A percentile compares a stretch with the other conserved stretches of the same genome.
phyloP scores from a whole-genome alignment of 2,797 vertebrate species.

The Notamacropus eugenii region DNA sequence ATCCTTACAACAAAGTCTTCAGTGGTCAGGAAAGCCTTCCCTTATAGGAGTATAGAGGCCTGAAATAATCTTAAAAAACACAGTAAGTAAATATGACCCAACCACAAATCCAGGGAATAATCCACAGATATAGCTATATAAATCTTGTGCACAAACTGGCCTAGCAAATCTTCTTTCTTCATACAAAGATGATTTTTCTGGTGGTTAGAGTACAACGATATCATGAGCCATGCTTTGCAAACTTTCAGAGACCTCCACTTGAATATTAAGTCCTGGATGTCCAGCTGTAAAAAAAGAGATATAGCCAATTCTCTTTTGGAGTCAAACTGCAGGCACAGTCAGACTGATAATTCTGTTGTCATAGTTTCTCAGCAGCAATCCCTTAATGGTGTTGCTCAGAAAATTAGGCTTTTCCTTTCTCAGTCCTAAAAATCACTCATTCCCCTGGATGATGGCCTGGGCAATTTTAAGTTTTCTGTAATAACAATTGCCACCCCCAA shows the following conservation, averaged over 20 bases:
- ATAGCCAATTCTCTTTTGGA: background rate
- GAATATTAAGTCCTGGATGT: background rate
- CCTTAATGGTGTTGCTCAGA: background rate
- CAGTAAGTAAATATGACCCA: background rate
- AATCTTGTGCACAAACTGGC: background rate
- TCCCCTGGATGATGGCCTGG: background rate
- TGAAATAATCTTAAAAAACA: background rate
- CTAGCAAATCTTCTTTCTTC: background rate
- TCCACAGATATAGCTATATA: background rate
- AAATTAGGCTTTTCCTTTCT: background rate
- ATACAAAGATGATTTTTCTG: background rate
- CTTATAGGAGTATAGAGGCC: background rate
- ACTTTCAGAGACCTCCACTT: background rate
- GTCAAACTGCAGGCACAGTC: rapidly evolving
- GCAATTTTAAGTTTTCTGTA: background rate
- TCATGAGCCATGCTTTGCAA: background rate
- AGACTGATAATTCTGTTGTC: background rate
- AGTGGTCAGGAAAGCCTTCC: background rate
- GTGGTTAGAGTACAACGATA: background rate
- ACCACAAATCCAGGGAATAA: background rate
- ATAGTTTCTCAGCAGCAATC: rapidly evolving
- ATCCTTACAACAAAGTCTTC: background rate
- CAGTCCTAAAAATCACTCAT: background rate
- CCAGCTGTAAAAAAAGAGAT: background rate
- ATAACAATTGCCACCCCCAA: background rate